These are phyloP conservation scores for Pissodes strobi DNA, from an alignment of 1,140 invertebrate genomes.

Conservation along the genomic window DNA sequence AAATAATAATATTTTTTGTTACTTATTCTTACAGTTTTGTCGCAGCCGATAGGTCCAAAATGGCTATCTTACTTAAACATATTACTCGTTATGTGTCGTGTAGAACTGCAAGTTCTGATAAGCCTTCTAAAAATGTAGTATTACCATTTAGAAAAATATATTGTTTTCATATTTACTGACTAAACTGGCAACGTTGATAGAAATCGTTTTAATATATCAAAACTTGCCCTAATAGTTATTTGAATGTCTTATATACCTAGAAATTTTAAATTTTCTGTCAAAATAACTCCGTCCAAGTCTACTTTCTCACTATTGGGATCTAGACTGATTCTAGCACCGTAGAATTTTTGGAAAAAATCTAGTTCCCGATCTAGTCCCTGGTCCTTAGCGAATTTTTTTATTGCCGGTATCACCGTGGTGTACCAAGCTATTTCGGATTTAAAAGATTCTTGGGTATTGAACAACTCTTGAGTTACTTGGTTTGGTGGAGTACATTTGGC, in stretches of 20 bases:
- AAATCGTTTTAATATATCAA: background rate
- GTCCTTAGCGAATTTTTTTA: conserved; percentile 58
- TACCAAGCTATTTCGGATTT: conserved; percentile 63
- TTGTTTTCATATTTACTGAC: too few relatives aligned
- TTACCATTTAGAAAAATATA: too few relatives aligned
- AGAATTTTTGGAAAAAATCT: conserved; percentile 57
- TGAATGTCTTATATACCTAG: background rate
- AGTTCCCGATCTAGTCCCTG: conserved; percentile 53
- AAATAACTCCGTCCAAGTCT: conserved; percentile 60
- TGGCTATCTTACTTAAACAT: too few relatives aligned
- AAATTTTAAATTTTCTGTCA: conserved; percentile 60
- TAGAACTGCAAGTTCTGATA: too few relatives aligned
- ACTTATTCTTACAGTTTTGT: too few relatives aligned
- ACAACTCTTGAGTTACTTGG: conserved; percentile 58
- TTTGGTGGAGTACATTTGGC: conserved; percentile 61
- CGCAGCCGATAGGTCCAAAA: too few relatives aligned
- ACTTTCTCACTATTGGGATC: conserved; percentile 47
- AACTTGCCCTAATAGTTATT: background rate
- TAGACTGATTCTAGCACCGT: conserved; percentile 58
- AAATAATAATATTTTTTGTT: too few relatives aligned
- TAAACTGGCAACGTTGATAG: too few relatives aligned
- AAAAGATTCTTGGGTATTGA: conserved; percentile 61
- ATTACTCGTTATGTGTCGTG: too few relatives aligned
- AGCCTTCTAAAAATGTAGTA: too few relatives aligned
- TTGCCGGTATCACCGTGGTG: conserved; percentile 55